Evolutionary conservation across 2,888 invertebrate genomes (phyloP).

Genomic region (Dicycla oo): DNA sequence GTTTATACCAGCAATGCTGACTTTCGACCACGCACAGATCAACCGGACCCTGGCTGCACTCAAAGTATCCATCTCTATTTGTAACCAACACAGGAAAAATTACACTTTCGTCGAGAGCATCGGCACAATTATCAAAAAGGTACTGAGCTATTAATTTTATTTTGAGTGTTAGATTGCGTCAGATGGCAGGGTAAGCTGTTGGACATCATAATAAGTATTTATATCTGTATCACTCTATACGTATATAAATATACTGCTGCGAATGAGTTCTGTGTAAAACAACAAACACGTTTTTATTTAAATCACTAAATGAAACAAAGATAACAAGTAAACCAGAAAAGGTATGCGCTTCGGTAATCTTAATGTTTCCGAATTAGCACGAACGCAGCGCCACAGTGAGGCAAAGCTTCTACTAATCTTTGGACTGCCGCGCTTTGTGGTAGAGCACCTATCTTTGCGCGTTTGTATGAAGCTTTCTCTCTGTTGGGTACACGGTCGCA

Average conservation of each 20-base stretch:
- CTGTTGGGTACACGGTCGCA: background rate
- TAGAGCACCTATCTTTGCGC: background rate
- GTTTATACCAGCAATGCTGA: constrained; percentile 97
- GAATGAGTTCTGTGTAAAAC: background rate
- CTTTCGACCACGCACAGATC: constrained; percentile 96
- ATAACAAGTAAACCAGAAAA: background rate
- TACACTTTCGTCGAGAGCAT: constrained; percentile 94
- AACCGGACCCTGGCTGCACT: constrained; percentile 93
- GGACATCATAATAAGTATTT: background rate
- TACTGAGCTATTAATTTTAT: constrained; percentile 53
- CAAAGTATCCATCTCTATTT: constrained; percentile 94
- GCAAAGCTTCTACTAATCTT: background rate
- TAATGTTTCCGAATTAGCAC: background rate
- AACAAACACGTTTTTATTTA: background rate
- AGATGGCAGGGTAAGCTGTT: background rate
- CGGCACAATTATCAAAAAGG: constrained; percentile 94
- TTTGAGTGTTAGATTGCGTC: constrained; percentile 4
- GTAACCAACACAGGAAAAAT: constrained; percentile 93
- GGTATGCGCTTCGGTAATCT: background rate
- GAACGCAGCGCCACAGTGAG: background rate
- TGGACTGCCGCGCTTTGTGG: background rate
- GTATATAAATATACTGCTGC: background rate
- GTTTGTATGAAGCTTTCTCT: background rate
- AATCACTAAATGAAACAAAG: background rate
- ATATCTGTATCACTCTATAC: too few relatives aligned